Percentiles rank a stretch among this genome's conserved stretches.
phyloP scores from a whole-genome alignment of 2,888 invertebrate genomes.

The Ligdia adustata region DNA sequence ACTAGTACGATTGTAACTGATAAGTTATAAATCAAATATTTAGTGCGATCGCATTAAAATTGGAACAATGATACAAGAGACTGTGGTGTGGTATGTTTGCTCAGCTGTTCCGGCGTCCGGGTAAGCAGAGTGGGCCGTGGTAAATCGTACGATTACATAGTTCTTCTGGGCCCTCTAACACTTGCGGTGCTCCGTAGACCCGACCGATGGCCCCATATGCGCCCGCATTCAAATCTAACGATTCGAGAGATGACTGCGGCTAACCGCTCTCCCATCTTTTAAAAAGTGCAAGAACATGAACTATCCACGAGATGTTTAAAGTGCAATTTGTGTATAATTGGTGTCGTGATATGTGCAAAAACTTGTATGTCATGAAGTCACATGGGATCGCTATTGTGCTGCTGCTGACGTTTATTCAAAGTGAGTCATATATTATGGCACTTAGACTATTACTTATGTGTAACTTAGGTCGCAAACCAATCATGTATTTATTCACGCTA shows the following conservation, averaged over 20 bases:
- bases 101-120: constrained; percentile 53
- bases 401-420: constrained; percentile 42
- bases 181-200: constrained; percentile 13
- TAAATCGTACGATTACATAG: constrained; percentile 42
- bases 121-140: constrained; percentile 38
- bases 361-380: constrained; percentile 49
- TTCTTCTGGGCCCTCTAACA: constrained; percentile 14
- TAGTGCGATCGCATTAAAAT: constrained; percentile 18
- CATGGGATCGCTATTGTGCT: constrained; percentile 47
- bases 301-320: neutral
- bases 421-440: constrained; percentile 53
- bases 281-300: constrained; percentile 9
- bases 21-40: constrained; percentile 19
- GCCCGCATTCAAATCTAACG: constrained; percentile 18
- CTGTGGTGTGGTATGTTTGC: constrained; percentile 48
- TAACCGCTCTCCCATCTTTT: neutral
- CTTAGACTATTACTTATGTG: neutral
- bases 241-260: constrained; percentile 7
- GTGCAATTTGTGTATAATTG: constrained; percentile 20
- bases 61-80: constrained; percentile 34
- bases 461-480: neutral
- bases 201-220: constrained; percentile 15
- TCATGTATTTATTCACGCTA: neutral
- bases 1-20: neutral
- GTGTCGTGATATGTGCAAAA: constrained; percentile 38